Conservation (phyloP, 1,140 invertebrate genomes). For the Mylabris phalerata region DNA sequence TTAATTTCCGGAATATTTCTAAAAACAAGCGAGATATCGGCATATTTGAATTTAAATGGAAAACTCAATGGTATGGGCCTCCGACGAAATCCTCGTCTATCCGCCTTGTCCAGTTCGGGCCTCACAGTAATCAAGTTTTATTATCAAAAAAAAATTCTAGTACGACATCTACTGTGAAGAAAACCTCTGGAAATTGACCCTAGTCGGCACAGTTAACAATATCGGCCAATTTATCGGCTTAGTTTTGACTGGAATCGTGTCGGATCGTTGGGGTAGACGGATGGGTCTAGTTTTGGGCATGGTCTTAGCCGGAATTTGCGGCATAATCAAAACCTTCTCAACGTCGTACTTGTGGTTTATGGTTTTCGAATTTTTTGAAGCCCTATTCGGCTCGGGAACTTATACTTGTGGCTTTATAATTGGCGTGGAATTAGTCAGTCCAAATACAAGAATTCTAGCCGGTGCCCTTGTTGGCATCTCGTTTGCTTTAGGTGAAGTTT, state of each 20-base stretch:
- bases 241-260: constrained; percentile 57
- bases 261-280: constrained; percentile 59
- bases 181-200: constrained; percentile 62
- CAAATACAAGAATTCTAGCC: constrained; percentile 63
- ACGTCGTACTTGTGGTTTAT: constrained; percentile 38
- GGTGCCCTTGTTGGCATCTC: constrained; percentile 63
- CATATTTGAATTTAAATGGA: no score
- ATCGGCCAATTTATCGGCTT: constrained; percentile 60
- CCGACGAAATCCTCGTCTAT: no score
- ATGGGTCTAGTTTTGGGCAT: constrained; percentile 49
- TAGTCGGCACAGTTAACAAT: constrained; percentile 64
- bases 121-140: neutral
- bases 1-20: no score
- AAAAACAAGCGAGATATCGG: no score
- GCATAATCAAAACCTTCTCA: no score
- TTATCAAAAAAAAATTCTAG: constrained; percentile 34
- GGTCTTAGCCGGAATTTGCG: constrained; percentile 44
- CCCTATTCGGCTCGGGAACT: constrained; percentile 50
- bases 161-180: constrained; percentile 49
- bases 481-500: constrained; percentile 67
- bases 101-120: no score
- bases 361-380: constrained; percentile 61
- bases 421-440: constrained; percentile 59
- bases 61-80: no score
- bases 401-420: constrained; percentile 50